A percentile compares a stretch with the other conserved stretches of the same genome.
Conservation (phyloP, 2,888 invertebrate species). For the Phrixothrix hirtus region DNA sequence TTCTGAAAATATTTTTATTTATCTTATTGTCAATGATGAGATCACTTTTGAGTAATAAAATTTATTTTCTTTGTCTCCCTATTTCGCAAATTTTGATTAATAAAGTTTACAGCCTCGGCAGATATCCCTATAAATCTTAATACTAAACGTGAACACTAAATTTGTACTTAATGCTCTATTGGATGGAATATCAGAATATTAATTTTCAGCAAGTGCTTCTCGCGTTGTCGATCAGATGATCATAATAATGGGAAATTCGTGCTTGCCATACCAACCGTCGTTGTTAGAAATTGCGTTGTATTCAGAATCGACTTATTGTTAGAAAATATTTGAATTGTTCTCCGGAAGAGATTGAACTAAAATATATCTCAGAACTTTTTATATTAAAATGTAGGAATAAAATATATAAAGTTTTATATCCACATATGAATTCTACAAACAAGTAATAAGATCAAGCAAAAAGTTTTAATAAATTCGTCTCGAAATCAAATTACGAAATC, state of each 20-base stretch:
- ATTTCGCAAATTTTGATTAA: too few relatives aligned
- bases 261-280: conserved; percentile 11
- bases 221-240: conserved; percentile 15
- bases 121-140: too few relatives aligned
- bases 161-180: conserved; percentile 10
- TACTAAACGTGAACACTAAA: background rate
- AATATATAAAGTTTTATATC: conserved; percentile 9
- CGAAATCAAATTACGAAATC: conserved; percentile 19
- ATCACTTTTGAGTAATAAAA: too few relatives aligned
- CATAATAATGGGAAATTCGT: conserved; percentile 18
- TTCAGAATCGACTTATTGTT: conserved; percentile 3
- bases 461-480: conserved; percentile 23
- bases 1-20: too few relatives aligned
- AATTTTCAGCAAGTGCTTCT: conserved; percentile 12
- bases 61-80: too few relatives aligned
- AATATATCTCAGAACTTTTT: too few relatives aligned
- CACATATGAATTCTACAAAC: too few relatives aligned
- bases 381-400: conserved; percentile 1
- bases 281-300: conserved; percentile 4
- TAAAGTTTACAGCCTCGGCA: too few relatives aligned
- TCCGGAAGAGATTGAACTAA: background rate
- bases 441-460: conserved; percentile 14
- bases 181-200: conserved; percentile 21
- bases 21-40: too few relatives aligned
- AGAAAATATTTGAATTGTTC: conserved; percentile 1